Evolutionary conservation across 2,888 invertebrate genomes (phyloP), one percentile per base, ranked within the genome.

Genomic region (Sinelater perroti): DNA sequence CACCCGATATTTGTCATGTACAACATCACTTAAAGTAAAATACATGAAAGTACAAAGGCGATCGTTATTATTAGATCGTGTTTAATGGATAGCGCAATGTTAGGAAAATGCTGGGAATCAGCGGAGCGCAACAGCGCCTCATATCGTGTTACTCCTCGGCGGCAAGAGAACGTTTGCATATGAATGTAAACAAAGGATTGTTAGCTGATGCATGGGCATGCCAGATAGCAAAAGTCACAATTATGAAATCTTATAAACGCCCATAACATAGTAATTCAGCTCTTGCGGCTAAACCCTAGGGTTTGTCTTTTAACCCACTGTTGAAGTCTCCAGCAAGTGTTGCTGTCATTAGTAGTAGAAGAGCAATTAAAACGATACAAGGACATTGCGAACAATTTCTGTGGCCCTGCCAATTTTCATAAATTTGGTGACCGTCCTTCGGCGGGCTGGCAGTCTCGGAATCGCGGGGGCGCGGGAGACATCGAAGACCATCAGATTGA

Each of bases 381-480:
- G n/a, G n/a, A n/a, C n/a, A n/a, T n/a, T n/a, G n/a, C n/a, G n/a
- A n/a, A n/a, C 33, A n/a, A n/a, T n/a, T n/a, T n/a, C n/a, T n/a
- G n/a, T n/a, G 10, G n/a, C 42, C 4, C 17, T 26, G 47, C 35
- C 24, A 35, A 49, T 58, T 61, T 61, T 47, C 61, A 59, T 63
- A 63, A 63, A 63, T 59, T 58, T 59, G 56, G 52, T 28, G 55
- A 54, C 54, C 56, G 63, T 63, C 63, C 63, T 63, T 63, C 63
- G 16, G 57, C 42, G 53, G 55, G 50, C 55, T 54, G 51, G 56
- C n/a, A 61, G 54, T 60, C 51, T 56, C 51, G n/a, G 26, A 40
- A 40, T 20, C 21, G 8, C 21, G 44, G 18, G 50, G 40, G 49
- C 49, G 50, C 11, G 59, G 42, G 60, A 56, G 36, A 33, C 49